phyloP scores from a whole-genome alignment of 2,113 vertebrate species.

The Cyanoderma ruficeps region DNA sequence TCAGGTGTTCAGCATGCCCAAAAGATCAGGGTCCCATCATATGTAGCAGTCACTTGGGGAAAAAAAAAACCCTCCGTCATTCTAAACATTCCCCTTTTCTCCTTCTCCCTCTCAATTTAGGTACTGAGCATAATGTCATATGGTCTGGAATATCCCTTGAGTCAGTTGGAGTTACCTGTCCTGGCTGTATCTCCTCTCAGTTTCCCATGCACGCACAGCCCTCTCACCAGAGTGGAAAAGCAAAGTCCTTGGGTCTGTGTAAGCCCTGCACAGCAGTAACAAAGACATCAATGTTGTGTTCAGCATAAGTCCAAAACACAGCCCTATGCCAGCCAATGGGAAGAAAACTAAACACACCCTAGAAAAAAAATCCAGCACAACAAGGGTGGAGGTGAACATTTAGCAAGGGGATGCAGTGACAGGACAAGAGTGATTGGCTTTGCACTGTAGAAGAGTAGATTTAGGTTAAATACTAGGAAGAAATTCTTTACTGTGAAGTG shows the following conservation, averaged over 20 bases:
- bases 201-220: rapidly evolving
- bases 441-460: neutral
- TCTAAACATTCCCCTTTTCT: neutral
- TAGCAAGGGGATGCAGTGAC: neutral
- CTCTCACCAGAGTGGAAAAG: neutral
- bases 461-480: neutral
- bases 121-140: neutral
- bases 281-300: neutral
- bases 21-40: neutral
- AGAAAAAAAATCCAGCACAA: neutral
- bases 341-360: neutral
- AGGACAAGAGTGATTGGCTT: rapidly evolving
- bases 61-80: neutral
- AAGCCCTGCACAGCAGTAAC: neutral
- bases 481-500: neutral
- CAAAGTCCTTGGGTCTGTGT: neutral
- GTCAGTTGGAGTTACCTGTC: neutral
- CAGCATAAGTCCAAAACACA: neutral
- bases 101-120: neutral
- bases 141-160: neutral
- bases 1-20: neutral
- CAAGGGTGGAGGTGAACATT: neutral
- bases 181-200: neutral
- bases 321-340: too few relatives aligned
- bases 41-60: neutral